Conservation (phyloP, 2,113 vertebrate genomes). For the Chunga burmeisteri region DNA sequence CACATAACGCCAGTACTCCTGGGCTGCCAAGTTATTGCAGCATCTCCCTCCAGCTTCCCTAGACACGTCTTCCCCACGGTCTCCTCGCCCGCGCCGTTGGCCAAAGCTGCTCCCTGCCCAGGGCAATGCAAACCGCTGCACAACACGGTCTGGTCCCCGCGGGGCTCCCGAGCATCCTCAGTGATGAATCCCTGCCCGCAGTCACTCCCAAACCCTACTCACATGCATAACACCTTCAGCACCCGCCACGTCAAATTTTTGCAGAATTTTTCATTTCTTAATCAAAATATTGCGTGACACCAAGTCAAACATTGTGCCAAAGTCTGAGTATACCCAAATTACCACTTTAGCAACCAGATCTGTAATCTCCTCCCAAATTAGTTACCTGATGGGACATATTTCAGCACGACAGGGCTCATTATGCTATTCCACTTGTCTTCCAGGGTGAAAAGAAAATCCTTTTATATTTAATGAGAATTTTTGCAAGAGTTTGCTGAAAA, state of each 20-base stretch:
- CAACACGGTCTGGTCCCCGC: rapidly evolving
- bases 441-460: not conserved
- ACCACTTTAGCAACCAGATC: not conserved
- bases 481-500: not conserved
- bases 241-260: rapidly evolving
- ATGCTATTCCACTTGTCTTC: not conserved
- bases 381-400: not conserved
- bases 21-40: not conserved
- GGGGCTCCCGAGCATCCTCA: not conserved
- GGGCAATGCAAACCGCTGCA: not conserved
- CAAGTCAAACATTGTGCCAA: not conserved
- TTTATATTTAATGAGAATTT: not conserved
- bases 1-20: not conserved
- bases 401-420: not conserved
- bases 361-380: not conserved
- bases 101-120: rapidly evolving
- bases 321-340: not conserved
- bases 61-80: not conserved
- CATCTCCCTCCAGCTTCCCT: not conserved
- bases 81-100: not conserved
- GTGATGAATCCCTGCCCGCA: not conserved
- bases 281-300: not conserved
- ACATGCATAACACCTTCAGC: rapidly evolving
- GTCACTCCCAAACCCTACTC: not conserved
- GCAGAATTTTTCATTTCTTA: not conserved